A percentile compares a stretch with the other conserved stretches of the same genome.
Conservation (phyloP, 1,140 invertebrate species). For the Hylyphantes graminicola region DNA sequence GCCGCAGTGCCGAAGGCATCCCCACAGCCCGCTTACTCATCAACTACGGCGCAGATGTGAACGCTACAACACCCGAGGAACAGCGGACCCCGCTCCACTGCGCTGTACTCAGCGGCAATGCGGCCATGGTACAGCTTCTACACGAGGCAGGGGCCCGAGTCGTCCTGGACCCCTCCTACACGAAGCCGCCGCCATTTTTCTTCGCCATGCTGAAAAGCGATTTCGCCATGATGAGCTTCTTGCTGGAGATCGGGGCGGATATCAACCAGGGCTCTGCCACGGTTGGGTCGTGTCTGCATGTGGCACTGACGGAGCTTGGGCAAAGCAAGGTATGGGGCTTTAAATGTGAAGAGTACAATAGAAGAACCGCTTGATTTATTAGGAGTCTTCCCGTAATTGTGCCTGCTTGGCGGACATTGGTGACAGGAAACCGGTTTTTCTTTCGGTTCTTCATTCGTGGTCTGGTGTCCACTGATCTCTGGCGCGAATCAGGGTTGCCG, state of each 20-base stretch:
- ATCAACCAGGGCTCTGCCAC: conserved; percentile 84
- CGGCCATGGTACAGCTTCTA: conserved; percentile 80
- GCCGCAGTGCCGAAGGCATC: conserved; percentile 80
- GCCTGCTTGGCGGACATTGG: no score
- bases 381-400: no score
- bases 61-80: conserved; percentile 83
- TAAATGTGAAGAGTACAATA: neutral
- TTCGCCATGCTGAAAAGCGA: conserved; percentile 84
- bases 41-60: conserved; percentile 82
- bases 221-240: conserved; percentile 74
- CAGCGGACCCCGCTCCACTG: conserved; percentile 87
- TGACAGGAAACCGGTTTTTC: no score
- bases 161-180: conserved; percentile 75
- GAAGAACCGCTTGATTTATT: no score
- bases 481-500: no score
- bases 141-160: conserved; percentile 84
- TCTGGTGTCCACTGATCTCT: no score
- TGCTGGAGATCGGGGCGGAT: conserved; percentile 76
- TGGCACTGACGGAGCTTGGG: conserved; percentile 82
- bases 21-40: conserved; percentile 80
- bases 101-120: conserved; percentile 84
- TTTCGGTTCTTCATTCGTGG: no score
- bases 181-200: conserved; percentile 85
- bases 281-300: conserved; percentile 85
- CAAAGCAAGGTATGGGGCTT: conserved; percentile 34